A percentile compares a stretch with the other conserved stretches of the same genome.
phyloP scores from a whole-genome alignment of 2,797 vertebrate genomes.

The Vireo griseus region DNA sequence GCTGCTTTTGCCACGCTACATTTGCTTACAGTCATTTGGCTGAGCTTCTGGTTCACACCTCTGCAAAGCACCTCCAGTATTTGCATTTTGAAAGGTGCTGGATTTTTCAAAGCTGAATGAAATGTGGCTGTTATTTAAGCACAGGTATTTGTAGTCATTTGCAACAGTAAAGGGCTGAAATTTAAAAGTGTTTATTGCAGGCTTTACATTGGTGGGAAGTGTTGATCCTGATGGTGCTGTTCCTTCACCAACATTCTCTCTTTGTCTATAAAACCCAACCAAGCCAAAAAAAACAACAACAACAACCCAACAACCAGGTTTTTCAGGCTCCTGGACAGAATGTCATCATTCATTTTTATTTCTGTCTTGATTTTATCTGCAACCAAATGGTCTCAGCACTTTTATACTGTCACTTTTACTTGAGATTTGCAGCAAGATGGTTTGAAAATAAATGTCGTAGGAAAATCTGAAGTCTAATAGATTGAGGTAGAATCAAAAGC shows the following conservation, averaged over 20 bases:
- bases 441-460: background rate
- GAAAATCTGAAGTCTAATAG: background rate
- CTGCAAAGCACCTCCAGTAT: background rate
- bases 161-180: background rate
- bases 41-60: conserved; percentile 17
- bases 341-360: background rate
- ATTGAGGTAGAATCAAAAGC: background rate
- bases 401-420: background rate
- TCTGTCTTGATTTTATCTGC: background rate
- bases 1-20: background rate
- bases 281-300: background rate
- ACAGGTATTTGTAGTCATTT: background rate
- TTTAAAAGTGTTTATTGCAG: background rate
- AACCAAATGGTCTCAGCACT: background rate
- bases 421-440: background rate
- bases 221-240: background rate
- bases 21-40: background rate
- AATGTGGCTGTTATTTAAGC: background rate
- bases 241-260: background rate
- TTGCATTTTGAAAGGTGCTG: background rate
- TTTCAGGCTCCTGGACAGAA: background rate
- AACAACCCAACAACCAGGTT: background rate
- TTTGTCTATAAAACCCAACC: background rate
- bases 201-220: background rate
- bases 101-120: background rate